Evolutionary conservation across 2,113 vertebrate species (phyloP), one percentile per base, ranked within the genome.

Genomic region (Mystacornis crossleyi): DNA sequence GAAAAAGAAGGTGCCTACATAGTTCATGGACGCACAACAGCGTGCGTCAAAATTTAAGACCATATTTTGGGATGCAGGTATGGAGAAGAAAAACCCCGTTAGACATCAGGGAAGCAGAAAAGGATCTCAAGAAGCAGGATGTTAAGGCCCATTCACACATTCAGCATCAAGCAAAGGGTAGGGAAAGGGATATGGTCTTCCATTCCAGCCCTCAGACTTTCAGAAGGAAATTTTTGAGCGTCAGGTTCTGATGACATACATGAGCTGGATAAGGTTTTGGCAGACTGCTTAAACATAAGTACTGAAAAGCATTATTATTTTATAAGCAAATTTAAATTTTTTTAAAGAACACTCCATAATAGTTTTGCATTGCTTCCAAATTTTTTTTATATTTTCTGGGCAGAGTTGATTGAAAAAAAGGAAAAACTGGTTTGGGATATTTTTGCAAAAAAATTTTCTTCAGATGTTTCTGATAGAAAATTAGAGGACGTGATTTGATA

Each of bases 361-460:
- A 64, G 10, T 40, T 96, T 74, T 82, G 10, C 16, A 13, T 7
- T 43, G 10, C 33, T 53, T 86, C 23, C 10, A 64, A 25, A 36
- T 74, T 51, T 75, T 51, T 75, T 65, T 4, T 55, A 16, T 28
- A 21, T 43, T 81, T 93, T 17, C 12, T 74, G 20, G 13, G 28
- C 10, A 70, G 21, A 23, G 9, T 19, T 60, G 11, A 71, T 31
- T 57, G 16, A 72, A 81, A 87, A 87, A 86, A 89, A 91, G 20
- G 17, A 77, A 81, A 85, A 5, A 31, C 2, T 53, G 4, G 0
- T 8, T 72, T 64, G 18, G 13, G 62, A 60, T 75, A 86, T 65
- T 92, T 90, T 91, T 64, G 14, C 15, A 75, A 78, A 81, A 21
- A 86, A 66, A 81, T 77, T 74, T 71, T 50, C 40, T 72, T 91